phyloP scores from a whole-genome alignment of 2,888 invertebrate species.

The Falcaria lacertinaria region DNA sequence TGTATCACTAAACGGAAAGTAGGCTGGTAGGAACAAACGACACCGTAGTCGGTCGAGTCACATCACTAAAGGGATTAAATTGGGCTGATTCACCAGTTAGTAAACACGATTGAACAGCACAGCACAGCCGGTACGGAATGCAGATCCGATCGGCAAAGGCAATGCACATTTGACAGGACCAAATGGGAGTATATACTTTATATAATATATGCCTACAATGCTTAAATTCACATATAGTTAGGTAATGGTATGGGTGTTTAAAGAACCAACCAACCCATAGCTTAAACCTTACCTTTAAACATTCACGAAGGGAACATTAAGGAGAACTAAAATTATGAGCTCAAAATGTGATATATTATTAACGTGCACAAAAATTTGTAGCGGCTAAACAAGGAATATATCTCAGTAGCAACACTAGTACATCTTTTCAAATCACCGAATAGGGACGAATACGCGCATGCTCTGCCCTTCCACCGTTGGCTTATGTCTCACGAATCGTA shows the following conservation, averaged over 20 bases:
- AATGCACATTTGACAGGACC: conserved; percentile 11
- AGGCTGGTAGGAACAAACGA: conserved; percentile 3
- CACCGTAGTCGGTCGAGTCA: conserved; percentile 22
- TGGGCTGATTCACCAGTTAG: conserved; percentile 32
- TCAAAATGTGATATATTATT: conserved; percentile 6
- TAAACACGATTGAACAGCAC: conserved; percentile 36
- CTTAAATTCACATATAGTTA: not conserved
- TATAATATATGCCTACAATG: not conserved
- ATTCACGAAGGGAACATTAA: not conserved
- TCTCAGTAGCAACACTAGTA: conserved; percentile 31
- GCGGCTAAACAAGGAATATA: conserved; percentile 29
- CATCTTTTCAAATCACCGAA: conserved; percentile 60
- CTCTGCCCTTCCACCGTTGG: conserved; percentile 48
- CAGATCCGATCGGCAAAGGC: not conserved
- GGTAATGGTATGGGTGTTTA: not conserved
- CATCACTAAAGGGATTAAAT: conserved; percentile 44
- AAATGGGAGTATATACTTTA: conserved; percentile 3
- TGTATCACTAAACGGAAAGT: no score
- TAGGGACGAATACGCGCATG: conserved; percentile 59
- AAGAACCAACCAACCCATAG: no score
- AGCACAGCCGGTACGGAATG: conserved; percentile 14
- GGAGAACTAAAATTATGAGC: not conserved
- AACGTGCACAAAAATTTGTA: conserved; percentile 20
- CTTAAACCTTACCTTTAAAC: no score
- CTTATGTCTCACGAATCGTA: conserved; percentile 71